A percentile compares a stretch with the other conserved stretches of the same genome.
phyloP scores from a whole-genome alignment of 2,797 vertebrate genomes.

The Phylloscopus collybita region DNA sequence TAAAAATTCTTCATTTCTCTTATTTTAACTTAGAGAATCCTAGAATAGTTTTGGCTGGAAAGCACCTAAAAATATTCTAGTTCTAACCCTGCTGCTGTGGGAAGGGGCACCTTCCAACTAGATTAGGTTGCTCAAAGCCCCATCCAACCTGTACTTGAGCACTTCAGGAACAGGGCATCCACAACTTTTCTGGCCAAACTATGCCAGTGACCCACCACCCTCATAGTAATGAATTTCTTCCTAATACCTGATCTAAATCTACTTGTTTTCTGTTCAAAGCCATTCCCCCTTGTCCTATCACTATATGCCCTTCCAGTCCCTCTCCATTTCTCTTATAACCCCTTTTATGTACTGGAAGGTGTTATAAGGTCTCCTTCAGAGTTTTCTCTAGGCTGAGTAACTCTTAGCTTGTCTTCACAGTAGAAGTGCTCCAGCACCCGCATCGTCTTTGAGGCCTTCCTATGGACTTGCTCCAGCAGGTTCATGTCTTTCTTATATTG shows the following conservation, averaged over 20 bases:
- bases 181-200: not conserved
- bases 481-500: not conserved
- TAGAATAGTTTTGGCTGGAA: not conserved
- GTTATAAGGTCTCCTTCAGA: not conserved
- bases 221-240: not conserved
- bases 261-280: not conserved
- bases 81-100: not conserved
- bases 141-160: not conserved
- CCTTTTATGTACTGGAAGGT: not conserved
- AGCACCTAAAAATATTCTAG: not conserved
- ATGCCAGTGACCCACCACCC: not conserved
- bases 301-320: not conserved
- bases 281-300: not conserved
- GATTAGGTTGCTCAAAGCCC: not conserved
- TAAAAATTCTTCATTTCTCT: not conserved
- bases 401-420: not conserved
- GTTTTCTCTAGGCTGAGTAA: not conserved
- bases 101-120: not conserved
- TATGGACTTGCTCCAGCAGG: not conserved
- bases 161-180: not conserved
- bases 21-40: not conserved
- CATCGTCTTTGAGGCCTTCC: not conserved
- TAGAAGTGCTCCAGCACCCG: not conserved
- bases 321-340: not conserved
- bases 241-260: not conserved